Evolutionary conservation across 2,797 vertebrate genomes (phyloP).

Genomic region (Sparus aurata): DNA sequence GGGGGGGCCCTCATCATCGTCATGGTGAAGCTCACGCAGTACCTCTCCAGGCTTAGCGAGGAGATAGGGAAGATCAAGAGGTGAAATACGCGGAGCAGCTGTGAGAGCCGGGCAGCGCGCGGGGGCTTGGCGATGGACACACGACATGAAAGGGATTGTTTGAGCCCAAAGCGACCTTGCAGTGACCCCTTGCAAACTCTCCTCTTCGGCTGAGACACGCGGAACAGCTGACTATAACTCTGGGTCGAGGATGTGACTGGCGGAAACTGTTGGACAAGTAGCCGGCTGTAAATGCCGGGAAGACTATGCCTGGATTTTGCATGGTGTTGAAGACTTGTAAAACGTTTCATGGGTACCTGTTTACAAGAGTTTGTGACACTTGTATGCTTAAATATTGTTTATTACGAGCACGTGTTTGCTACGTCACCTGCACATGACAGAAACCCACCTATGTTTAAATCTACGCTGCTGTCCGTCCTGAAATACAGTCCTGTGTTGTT

Average conservation of each 20-base stretch:
- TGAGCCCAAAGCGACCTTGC: constrained; percentile 43
- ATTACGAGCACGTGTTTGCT: constrained; percentile 21
- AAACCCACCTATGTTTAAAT: constrained; percentile 9
- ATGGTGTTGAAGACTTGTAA: constrained; percentile 19
- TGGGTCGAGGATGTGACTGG: constrained; percentile 46
- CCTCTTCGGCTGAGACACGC: constrained; percentile 41
- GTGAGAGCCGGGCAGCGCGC: constrained; percentile 10
- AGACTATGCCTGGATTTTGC: constrained; percentile 29
- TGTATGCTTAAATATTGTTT: constrained; percentile 13
- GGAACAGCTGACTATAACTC: constrained; percentile 56
- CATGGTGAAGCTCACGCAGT: constrained; percentile 97
- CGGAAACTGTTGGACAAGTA: constrained; percentile 21
- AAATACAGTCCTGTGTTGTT: background rate
- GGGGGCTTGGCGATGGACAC: constrained; percentile 32
- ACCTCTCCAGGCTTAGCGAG: constrained; percentile 94
- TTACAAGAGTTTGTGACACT: constrained; percentile 33
- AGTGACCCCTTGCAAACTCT: constrained; percentile 54
- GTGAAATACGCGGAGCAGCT: constrained; percentile 81
- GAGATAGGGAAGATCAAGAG: constrained; percentile 92
- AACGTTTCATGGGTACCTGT: constrained; percentile 31
- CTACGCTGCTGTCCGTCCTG: background rate
- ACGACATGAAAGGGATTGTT: constrained; percentile 40
- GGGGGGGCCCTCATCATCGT: constrained; percentile 91
- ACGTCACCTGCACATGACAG: constrained; percentile 12
- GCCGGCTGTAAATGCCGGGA: constrained; percentile 14